Evolutionary conservation across 2,797 vertebrate species (phyloP).

Genomic region (Myotis planiceps): DNA sequence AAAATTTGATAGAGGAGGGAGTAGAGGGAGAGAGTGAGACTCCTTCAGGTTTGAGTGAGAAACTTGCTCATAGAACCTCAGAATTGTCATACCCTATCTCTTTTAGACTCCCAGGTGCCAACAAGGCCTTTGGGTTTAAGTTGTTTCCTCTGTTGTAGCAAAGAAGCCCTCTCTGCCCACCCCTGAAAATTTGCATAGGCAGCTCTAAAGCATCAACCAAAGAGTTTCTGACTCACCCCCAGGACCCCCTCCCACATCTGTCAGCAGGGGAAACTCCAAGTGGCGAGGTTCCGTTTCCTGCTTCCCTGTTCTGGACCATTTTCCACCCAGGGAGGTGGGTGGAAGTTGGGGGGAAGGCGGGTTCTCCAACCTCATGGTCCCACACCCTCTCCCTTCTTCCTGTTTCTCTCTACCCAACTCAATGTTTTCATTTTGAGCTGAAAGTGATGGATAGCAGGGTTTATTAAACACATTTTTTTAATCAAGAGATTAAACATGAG

Average conservation of each 20-base stretch:
- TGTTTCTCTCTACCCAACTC: not conserved
- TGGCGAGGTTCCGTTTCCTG: not conserved
- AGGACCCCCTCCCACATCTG: not conserved
- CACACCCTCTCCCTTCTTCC: not conserved
- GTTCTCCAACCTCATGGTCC: not conserved
- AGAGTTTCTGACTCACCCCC: slow-evolving; percentile 47
- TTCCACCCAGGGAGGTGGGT: not conserved
- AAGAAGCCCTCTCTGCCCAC: not conserved
- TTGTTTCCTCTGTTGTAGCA: not conserved
- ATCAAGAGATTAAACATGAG: not conserved
- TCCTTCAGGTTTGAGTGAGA: not conserved
- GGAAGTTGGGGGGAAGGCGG: not conserved
- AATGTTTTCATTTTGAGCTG: not conserved
- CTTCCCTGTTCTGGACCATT: not conserved
- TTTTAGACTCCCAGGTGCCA: not conserved
- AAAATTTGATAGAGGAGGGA: not conserved
- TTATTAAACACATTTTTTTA: slow-evolving; percentile 8
- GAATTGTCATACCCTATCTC: not conserved
- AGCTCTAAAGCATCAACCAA: not conserved
- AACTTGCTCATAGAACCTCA: not conserved
- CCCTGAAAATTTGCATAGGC: not conserved
- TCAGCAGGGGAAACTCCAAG: slow-evolving; percentile 14
- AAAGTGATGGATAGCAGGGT: not conserved
- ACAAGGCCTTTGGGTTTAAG: not conserved
- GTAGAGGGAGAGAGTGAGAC: not conserved